These are phyloP conservation scores for Rhopalosiphum padi DNA, from an alignment of 1,140 invertebrate species.

Conservation along the genomic window DNA sequence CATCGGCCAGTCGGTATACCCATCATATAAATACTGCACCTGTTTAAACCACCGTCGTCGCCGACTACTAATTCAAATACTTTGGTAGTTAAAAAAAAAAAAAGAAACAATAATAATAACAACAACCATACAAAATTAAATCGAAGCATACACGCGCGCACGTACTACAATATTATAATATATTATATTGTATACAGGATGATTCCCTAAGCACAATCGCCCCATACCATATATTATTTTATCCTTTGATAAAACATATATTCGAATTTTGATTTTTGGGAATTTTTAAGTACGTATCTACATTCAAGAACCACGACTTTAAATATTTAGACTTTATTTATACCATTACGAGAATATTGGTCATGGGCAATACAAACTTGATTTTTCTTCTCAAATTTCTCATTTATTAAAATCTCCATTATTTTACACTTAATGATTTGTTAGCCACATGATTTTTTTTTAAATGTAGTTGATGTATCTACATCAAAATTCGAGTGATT, in stretches of 20 bases:
- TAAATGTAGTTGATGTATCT: not conserved
- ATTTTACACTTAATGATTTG: not conserved
- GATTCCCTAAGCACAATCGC: not conserved
- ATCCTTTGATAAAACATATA: not conserved
- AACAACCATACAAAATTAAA: constrained; percentile 3
- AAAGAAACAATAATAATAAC: not conserved
- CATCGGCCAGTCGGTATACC: not conserved
- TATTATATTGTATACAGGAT: not conserved
- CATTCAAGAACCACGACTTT: not conserved
- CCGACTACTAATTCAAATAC: not conserved
- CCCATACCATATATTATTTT: no score
- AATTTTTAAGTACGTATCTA: not conserved
- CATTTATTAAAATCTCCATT: not conserved
- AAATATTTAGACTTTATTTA: not conserved
- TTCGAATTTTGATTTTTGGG: not conserved
- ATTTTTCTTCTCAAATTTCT: not conserved
- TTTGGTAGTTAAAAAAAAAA: not conserved
- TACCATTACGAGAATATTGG: not conserved
- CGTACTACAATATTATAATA: not conserved
- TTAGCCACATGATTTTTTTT: not conserved
- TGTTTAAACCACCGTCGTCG: not conserved
- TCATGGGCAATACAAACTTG: not conserved
- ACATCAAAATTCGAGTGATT: not conserved
- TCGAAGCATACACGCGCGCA: not conserved
- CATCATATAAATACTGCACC: not conserved